Base-by-base conservation (phyloP, 1,140 invertebrate species). In the Acromyrmex charruanus region DNA sequence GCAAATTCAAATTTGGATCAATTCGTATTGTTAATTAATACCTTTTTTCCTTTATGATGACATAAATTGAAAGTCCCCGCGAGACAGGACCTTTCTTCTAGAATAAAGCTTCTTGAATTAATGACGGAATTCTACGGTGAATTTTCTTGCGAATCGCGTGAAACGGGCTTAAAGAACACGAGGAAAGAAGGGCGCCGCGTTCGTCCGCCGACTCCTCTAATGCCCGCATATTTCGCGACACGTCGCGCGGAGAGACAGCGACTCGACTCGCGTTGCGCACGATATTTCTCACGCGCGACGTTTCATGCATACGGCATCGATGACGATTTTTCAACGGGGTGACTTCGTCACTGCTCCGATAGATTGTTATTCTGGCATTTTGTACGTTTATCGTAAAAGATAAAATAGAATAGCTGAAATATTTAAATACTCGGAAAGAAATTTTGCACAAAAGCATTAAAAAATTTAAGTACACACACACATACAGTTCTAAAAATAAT, bases 171-270 rank as follows among this genome's bases (percentile, higher is more conserved):
- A 61, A 75, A n/a, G 25, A 14, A 84, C 14, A 51, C 35, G 55
- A 31, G 58, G 66, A 61, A 75, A 51, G 69, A 49, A 72, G 53
- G 25, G 39, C 61, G 39, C 18, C 39, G 44, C 66, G 66, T 51
- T 59, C 44, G 69, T 28, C 49, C 55, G 35, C 53, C 35, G 80
- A 53, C 80, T 84, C 25, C 55, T 75, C 55, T 79, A 75, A 74
- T 85, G 74, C 87, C 81, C 87, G 81, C 88, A 85, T 88, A 77
- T 88, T 89, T 85, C 80, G 80, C 80, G 80, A 84, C 80, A 75
- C 58, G 80, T 84, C 80, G 55, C 39, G 77, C 31, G 39, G 25
- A 59, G 80, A 74, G 80, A 84, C 80, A 84, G 59, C 68, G 35
- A 28, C 59, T 49, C 63, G 49, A 66, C 59, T 85, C 59, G 72